A percentile compares a stretch with the other conserved stretches of the same genome.
Evolutionary conservation across 1,140 invertebrate species (phyloP).

Genomic region (Trachymyrmex septentrionalis): DNA sequence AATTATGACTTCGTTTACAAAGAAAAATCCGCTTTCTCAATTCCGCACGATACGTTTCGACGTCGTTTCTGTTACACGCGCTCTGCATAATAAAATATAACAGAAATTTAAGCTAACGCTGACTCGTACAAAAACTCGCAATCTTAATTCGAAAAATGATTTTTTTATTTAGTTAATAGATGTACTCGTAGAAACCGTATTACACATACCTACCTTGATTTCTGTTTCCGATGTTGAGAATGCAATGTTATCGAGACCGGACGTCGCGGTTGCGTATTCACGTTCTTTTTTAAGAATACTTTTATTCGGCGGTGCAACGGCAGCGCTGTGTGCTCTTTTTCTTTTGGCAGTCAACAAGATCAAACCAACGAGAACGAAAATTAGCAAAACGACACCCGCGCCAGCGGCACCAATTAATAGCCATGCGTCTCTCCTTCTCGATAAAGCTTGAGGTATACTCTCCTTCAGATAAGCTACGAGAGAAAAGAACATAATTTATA

Average conservation of each 20-base stretch:
- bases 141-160: background rate
- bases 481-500: background rate
- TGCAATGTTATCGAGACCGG: slow-evolving; percentile 80
- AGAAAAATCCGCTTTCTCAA: background rate
- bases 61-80: background rate
- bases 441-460: slow-evolving; percentile 88
- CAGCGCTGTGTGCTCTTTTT: slow-evolving; percentile 84
- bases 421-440: slow-evolving; percentile 88
- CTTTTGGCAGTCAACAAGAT: slow-evolving; percentile 88
- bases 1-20: background rate
- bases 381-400: slow-evolving; percentile 88
- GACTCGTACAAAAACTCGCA: background rate
- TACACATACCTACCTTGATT: slow-evolving; percentile 72
- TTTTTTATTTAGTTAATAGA: background rate
- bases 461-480: slow-evolving; percentile 90
- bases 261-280: slow-evolving; percentile 73
- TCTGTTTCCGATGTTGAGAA: slow-evolving; percentile 83
- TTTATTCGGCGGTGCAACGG: slow-evolving; percentile 76
- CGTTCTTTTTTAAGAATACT: slow-evolving; percentile 81
- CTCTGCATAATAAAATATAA: background rate
- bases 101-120: background rate
- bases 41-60: background rate
- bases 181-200: background rate
- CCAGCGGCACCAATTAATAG: slow-evolving; percentile 89
- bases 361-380: slow-evolving; percentile 89